Evolutionary conservation across 2,888 invertebrate genomes (phyloP).

Genomic region (Odontocerum albicorne): DNA sequence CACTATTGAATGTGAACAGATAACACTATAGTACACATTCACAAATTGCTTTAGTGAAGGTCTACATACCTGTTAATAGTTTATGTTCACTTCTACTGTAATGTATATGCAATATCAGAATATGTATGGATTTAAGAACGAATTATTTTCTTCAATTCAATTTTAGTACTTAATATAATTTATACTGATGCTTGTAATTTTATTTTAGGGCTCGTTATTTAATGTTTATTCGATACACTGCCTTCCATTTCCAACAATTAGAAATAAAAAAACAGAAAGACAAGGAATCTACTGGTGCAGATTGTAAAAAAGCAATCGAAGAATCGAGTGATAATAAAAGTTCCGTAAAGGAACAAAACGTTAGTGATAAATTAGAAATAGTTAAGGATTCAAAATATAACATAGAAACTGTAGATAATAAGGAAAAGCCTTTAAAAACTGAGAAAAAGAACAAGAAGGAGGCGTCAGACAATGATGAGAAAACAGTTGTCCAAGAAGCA

Average conservation of each 20-base stretch:
- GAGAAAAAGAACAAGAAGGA: slow-evolving; percentile 41
- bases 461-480: no score
- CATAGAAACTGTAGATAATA: slow-evolving; percentile 45
- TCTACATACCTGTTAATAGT: no score
- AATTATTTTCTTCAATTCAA: no score
- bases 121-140: no score
- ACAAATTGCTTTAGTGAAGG: no score
- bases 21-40: no score
- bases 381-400: slow-evolving; percentile 42
- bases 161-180: no score
- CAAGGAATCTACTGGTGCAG: slow-evolving; percentile 42
- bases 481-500: slow-evolving; percentile 2
- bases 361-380: slow-evolving; percentile 40
- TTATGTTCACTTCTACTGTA: no score
- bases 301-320: slow-evolving; percentile 26
- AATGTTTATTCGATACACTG: slow-evolving; percentile 95
- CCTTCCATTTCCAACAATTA: slow-evolving; percentile 89
- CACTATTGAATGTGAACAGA: no score
- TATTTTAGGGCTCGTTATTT: slow-evolving; percentile 74
- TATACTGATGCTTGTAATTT: slow-evolving; percentile 3
- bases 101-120: no score
- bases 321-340: slow-evolving; percentile 19
- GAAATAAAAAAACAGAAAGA: slow-evolving; percentile 67
- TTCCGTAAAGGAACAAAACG: slow-evolving; percentile 39
- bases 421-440: slow-evolving; percentile 41